Base-by-base conservation (phyloP, 2,797 vertebrate genomes). In the Rhabdophis nuchalis region DNA sequence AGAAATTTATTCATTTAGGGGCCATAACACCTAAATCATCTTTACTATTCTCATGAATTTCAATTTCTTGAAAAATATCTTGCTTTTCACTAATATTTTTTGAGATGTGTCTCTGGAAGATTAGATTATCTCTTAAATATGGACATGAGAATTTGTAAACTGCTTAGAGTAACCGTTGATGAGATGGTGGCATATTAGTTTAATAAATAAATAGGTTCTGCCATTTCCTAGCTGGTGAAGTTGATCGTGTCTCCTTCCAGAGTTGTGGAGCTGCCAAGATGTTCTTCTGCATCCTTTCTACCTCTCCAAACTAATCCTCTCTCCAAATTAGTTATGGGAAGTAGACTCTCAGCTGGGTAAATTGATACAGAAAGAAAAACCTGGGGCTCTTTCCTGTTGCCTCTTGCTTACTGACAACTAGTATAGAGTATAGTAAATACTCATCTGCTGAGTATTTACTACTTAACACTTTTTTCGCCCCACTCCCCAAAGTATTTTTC, bases 51-150 rank as follows among this genome's bases (percentile, higher is more conserved):
- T 72, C n/a, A 32, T 72, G 14, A 72, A 36, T 56, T 32, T 32
- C 86, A 92, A 90, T 85, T 56, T 90, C 11, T 93, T 92, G 88
- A 11, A 29, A 92, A 86, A 14, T 53, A 5, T n/a, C 27, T 27
- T 86, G 27, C 27, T 53, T 53, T 53, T 4, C 85, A n/a, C 27
- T 6, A 14, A n/a, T 52, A n/a, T 13, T 20, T 13, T 29, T 52
- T n/a, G 27, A 86, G 52, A 53, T 7, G 16, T 41, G 10, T 11
- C 8, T 41, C 14, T 50, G 36, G 8, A 2, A 53, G 8, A 29
- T 68, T 16, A 53, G 29, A 16, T 12, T 7, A 5, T 13, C n/a
- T 57, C 8, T 20, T 13, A 2, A 27, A 13, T 13, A 87, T 41
- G 36, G 12, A 50, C 25, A 27, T 41, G 13, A 41, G 46, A 60